Conservation (phyloP, 2,888 invertebrate species). For the Phymatocera aterrima region DNA sequence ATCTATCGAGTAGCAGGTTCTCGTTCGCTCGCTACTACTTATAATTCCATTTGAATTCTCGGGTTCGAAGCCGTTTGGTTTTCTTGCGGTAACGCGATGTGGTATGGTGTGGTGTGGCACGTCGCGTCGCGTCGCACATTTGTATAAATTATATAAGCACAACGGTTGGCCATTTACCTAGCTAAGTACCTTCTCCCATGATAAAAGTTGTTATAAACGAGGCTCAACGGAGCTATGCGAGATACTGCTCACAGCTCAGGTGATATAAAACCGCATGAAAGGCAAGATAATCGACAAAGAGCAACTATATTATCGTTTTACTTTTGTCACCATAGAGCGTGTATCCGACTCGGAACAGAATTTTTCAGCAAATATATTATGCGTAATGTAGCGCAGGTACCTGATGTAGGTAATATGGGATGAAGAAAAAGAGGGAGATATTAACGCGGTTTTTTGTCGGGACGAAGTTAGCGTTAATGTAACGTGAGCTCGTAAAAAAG, state of each 20-base stretch:
- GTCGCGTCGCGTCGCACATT: conserved; percentile 12
- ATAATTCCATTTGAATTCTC: conserved; percentile 47
- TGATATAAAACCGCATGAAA: conserved; percentile 32
- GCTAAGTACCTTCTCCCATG: conserved; percentile 37
- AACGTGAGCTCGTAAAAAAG: conserved; percentile 28
- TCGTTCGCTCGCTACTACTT: conserved; percentile 30
- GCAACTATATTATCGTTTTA: conserved; percentile 27
- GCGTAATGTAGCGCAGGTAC: not conserved
- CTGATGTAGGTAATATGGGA: conserved; percentile 2
- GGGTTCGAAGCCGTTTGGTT: conserved; percentile 37
- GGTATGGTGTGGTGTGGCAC: not conserved
- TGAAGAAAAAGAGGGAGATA: conserved; percentile 15
- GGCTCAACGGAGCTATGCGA: conserved; percentile 11
- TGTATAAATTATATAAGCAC: conserved; percentile 46
- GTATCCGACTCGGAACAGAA: not conserved
- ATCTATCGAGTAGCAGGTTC: conserved; percentile 30
- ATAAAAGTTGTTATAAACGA: conserved; percentile 46
- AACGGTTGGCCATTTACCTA: conserved; percentile 43
- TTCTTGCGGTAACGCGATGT: conserved; percentile 9
- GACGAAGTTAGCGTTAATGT: conserved; percentile 32
- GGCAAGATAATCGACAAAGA: conserved; percentile 21
- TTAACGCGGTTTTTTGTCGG: conserved; percentile 4
- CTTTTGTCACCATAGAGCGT: not conserved
- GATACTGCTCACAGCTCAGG: conserved; percentile 23
- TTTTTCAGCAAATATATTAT: not conserved